Conservation (phyloP, 1,140 invertebrate genomes). For the Cydia splendana region DNA sequence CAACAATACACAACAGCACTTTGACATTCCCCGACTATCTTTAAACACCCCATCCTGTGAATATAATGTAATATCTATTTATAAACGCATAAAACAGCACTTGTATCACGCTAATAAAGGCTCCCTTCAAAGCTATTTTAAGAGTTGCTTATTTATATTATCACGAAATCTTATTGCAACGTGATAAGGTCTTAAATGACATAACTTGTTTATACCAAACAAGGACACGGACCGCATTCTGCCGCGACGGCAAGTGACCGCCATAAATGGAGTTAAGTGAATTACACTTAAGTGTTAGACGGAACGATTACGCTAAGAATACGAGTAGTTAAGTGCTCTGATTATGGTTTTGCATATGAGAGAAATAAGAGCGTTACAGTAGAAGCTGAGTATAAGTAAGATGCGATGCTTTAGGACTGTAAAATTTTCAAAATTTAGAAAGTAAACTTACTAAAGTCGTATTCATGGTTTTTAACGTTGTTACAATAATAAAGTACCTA, state of each 20-base stretch:
- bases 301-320: not conserved
- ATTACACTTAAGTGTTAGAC: not conserved
- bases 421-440: too few species aligned
- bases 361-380: too few species aligned
- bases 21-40: not conserved
- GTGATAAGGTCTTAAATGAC: not conserved
- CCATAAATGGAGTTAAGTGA: slow-evolving; percentile 10
- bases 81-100: not conserved
- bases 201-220: not conserved
- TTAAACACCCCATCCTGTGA: not conserved
- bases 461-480: too few species aligned
- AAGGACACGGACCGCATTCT: slow-evolving; percentile 24
- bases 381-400: too few species aligned
- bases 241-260: slow-evolving; percentile 6
- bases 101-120: slow-evolving; percentile 26
- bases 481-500: too few species aligned
- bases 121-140: slow-evolving; percentile 27
- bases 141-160: not conserved
- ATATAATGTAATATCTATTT: slow-evolving; percentile 20
- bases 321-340: not conserved
- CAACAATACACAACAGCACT: not conserved
- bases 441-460: too few species aligned
- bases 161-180: not conserved
- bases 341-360: too few species aligned
- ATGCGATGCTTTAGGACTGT: too few species aligned